These are phyloP conservation scores for Troides aeacus DNA, from an alignment of 2,888 invertebrate genomes.

Conservation along the genomic window DNA sequence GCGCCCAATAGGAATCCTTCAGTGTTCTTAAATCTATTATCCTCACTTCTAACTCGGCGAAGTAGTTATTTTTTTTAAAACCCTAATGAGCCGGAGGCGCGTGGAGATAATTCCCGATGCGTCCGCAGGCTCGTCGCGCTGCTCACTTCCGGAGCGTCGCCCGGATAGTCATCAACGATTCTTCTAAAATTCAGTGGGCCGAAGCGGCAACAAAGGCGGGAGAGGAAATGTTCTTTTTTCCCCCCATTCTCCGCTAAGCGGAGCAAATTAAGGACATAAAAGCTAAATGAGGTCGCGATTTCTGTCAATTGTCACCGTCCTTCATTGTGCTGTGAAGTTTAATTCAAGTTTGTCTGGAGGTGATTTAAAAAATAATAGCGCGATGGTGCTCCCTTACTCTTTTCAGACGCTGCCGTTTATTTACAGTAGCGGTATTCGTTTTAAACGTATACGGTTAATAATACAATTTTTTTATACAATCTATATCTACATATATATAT, in stretches of 20 bases:
- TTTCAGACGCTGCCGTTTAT: conserved; percentile 12
- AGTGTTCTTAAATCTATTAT: too few species aligned
- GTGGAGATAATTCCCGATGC: neutral
- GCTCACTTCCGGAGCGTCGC: conserved; percentile 10
- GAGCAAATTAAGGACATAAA: conserved; percentile 70
- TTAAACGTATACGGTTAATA: neutral
- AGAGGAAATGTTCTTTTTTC: conserved; percentile 54
- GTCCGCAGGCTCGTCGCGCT: neutral
- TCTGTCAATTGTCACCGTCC: conserved; percentile 54
- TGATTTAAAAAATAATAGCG: conserved; percentile 31
- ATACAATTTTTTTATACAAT: too few species aligned
- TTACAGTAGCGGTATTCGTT: neutral
- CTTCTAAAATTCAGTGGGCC: conserved; percentile 53
- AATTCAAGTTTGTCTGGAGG: conserved; percentile 36
- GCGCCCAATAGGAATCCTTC: too few species aligned
- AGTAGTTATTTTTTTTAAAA: too few species aligned
- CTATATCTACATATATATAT: too few species aligned
- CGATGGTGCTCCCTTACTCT: conserved; percentile 16
- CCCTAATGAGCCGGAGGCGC: too few species aligned
- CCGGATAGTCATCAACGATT: conserved; percentile 42
- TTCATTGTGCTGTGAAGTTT: conserved; percentile 34
- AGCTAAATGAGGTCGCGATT: conserved; percentile 65
- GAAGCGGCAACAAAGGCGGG: conserved; percentile 53
- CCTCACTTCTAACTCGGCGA: too few species aligned
- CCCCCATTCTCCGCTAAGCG: conserved; percentile 52